phyloP scores from a whole-genome alignment of 2,113 vertebrate species.

The Elgaria multicarinata region DNA sequence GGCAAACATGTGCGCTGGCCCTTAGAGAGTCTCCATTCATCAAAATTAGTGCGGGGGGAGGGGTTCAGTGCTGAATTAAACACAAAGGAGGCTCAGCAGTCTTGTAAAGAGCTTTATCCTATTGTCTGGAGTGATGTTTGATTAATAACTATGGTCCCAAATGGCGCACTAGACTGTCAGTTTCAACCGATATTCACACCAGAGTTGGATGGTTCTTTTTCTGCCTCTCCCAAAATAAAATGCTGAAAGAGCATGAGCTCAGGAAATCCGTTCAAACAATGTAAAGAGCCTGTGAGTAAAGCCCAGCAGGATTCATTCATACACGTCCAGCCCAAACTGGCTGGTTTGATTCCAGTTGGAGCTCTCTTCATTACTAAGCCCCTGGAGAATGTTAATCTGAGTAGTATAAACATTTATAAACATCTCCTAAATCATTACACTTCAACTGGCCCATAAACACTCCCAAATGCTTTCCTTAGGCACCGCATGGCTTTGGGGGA shows the following conservation, averaged over 20 bases:
- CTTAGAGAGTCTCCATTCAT: constrained; percentile 31
- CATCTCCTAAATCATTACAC: constrained; percentile 79
- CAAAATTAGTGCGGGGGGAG: constrained; percentile 42
- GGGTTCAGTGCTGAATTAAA: constrained; percentile 46
- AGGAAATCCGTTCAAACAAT: constrained; percentile 71
- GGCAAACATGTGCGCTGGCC: constrained; percentile 8
- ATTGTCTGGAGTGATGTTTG: constrained; percentile 54
- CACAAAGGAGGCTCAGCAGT: constrained; percentile 22
- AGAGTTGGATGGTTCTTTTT: constrained; percentile 27
- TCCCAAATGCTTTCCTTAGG: constrained; percentile 73
- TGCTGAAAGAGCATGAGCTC: constrained; percentile 41
- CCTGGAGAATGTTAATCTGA: constrained; percentile 79
- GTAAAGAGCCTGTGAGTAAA: constrained; percentile 66
- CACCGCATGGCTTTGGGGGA: constrained; percentile 64
- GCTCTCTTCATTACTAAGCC: constrained; percentile 75
- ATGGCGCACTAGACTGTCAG: constrained; percentile 39
- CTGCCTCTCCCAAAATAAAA: constrained; percentile 64
- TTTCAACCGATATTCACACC: constrained; percentile 36
- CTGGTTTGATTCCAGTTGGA: constrained; percentile 75
- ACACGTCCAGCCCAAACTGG: constrained; percentile 67
- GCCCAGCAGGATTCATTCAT: constrained; percentile 75
- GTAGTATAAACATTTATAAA: constrained; percentile 80
- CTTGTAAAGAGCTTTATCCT: constrained; percentile 52
- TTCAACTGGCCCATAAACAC: constrained; percentile 79
- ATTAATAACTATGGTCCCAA: not conserved